phyloP scores from a whole-genome alignment of 2,888 invertebrate species.

The Diabrotica balteata region DNA sequence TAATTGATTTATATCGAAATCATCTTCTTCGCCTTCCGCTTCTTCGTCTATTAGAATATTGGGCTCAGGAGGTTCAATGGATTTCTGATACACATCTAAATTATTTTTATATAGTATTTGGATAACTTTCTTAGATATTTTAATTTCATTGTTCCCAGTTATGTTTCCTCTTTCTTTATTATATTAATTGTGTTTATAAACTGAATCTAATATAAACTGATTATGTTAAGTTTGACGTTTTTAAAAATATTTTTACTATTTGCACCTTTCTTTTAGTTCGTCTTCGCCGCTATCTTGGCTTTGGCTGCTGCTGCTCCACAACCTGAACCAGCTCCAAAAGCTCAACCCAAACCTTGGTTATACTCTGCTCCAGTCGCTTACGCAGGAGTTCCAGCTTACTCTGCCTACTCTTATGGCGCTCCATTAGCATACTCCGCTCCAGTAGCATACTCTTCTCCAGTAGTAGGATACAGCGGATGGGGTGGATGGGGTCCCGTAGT shows the following conservation, averaged over 20 bases:
- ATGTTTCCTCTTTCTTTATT: too few species aligned
- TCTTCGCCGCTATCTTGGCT: constrained; percentile 38
- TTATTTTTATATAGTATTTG: too few species aligned
- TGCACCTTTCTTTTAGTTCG: constrained; percentile 24
- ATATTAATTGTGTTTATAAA: too few species aligned
- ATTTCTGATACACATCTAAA: too few species aligned
- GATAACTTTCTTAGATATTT: too few species aligned
- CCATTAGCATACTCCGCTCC: constrained; percentile 23
- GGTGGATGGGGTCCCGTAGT: neutral
- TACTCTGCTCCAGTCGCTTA: constrained; percentile 30
- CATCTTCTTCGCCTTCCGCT: too few species aligned
- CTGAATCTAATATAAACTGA: too few species aligned
- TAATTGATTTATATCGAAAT: too few species aligned
- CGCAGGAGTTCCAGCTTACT: constrained; percentile 17
- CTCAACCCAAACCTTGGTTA: constrained; percentile 28
- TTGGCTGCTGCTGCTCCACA: constrained; percentile 36
- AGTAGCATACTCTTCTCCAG: constrained; percentile 32
- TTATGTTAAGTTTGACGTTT: too few species aligned
- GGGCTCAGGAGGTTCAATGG: too few species aligned
- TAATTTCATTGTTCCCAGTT: too few species aligned
- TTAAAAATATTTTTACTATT: neutral
- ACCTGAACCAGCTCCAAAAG: constrained; percentile 31
- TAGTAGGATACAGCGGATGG: constrained; percentile 8
- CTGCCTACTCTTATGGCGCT: constrained; percentile 18
- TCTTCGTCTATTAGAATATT: too few species aligned